Evolutionary conservation across 2,797 vertebrate genomes (phyloP).

Genomic region (Arnoldichthys spilopterus): DNA sequence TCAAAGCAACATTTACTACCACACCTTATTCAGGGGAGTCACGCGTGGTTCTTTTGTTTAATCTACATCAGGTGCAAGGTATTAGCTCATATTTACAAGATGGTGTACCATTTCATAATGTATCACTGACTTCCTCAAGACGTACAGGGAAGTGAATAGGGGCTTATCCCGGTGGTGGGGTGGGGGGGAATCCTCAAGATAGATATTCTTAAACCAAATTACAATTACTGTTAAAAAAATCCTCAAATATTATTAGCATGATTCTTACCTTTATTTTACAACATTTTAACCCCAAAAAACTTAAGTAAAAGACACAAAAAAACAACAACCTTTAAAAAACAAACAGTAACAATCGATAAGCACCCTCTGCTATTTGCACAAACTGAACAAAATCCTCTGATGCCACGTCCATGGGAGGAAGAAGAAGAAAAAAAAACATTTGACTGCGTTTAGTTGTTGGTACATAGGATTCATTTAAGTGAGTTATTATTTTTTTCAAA

Average conservation of each 20-base stretch:
- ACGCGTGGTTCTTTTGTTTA: conserved; percentile 12
- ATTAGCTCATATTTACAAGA: conserved; percentile 1
- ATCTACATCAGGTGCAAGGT: not conserved
- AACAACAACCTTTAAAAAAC: conserved; percentile 76
- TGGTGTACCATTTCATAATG: conserved; percentile 14
- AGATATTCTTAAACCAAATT: conserved; percentile 62
- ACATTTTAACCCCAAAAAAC: conserved; percentile 55
- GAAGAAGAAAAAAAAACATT: conserved; percentile 41
- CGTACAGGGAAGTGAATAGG: not conserved
- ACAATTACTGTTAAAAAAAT: conserved; percentile 63
- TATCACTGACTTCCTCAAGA: not conserved
- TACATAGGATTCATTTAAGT: conserved; percentile 68
- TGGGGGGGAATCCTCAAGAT: conserved; percentile 45
- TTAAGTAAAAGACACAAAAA: conserved; percentile 75
- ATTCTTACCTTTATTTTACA: conserved; percentile 73
- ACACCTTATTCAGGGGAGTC: not conserved
- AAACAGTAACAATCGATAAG: conserved; percentile 72
- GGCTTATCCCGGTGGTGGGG: not conserved
- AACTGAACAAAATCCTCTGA: conserved; percentile 63
- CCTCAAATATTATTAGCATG: conserved; percentile 63
- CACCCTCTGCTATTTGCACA: conserved; percentile 71
- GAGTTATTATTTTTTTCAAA: conserved; percentile 61
- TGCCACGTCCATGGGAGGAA: conserved; percentile 66
- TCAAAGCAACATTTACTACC: not conserved
- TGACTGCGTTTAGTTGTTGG: conserved; percentile 65